Conservation (phyloP, 2,888 invertebrate genomes). For the Candidula unifasciata region DNA sequence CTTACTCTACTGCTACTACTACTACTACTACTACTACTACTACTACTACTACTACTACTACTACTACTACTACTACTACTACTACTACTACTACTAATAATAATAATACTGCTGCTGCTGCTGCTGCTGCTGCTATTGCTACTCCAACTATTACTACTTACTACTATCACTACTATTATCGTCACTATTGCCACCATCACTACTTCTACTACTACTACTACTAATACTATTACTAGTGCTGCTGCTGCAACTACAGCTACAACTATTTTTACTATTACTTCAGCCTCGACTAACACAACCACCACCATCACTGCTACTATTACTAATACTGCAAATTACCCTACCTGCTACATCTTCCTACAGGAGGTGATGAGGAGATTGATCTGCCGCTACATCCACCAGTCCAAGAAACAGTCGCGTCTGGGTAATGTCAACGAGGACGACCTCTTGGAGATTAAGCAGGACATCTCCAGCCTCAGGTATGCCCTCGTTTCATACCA, state of each 20-base stretch:
- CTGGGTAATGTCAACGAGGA: constrained; percentile 81
- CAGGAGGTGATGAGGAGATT: constrained; percentile 80
- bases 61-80: constrained; percentile 22
- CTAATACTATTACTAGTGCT: too few relatives aligned
- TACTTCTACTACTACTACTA: too few relatives aligned
- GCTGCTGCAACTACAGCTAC: too few relatives aligned
- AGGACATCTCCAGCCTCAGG: constrained; percentile 81
- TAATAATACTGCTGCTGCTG: too few relatives aligned
- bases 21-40: constrained; percentile 36
- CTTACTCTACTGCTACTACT: not conserved
- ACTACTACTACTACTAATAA: not conserved
- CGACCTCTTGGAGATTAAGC: constrained; percentile 81
- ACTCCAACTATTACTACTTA: too few relatives aligned
- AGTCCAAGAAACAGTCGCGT: constrained; percentile 80
- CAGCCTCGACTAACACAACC: too few relatives aligned
- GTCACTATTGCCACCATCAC: too few relatives aligned
- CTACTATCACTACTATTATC: too few relatives aligned
- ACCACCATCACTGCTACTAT: not conserved
- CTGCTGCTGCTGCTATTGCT: too few relatives aligned
- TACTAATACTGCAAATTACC: too few relatives aligned
- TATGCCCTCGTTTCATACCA: constrained; percentile 57
- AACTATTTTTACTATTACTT: too few relatives aligned
- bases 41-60: constrained; percentile 36
- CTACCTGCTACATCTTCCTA: not conserved
- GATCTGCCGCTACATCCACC: constrained; percentile 80